A percentile compares a stretch with the other conserved stretches of the same genome.
These are phyloP conservation scores for Sweltsa coloradensis DNA, from an alignment of 1,140 invertebrate genomes.

Conservation along the genomic window DNA sequence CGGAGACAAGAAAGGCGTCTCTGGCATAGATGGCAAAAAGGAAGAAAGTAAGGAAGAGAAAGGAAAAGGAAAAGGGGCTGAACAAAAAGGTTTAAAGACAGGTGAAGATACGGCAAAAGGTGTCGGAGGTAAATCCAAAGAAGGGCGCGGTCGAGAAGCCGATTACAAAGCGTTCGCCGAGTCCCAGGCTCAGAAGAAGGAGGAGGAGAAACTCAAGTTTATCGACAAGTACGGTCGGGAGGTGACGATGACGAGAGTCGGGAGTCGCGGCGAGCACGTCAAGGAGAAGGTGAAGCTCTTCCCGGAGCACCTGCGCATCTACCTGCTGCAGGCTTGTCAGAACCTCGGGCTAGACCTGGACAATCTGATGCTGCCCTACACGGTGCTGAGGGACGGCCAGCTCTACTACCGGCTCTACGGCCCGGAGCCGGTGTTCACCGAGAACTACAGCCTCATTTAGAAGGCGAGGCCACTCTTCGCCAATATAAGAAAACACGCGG, in stretches of 20 bases:
- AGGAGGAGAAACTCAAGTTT: background rate
- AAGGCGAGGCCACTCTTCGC: no score
- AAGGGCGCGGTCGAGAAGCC: background rate
- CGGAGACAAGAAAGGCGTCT: background rate
- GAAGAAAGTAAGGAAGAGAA: background rate
- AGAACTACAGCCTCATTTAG: constrained; percentile 3
- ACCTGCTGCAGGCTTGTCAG: background rate
- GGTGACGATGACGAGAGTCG: background rate
- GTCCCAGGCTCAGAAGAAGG: background rate
- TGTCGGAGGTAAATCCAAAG: background rate
- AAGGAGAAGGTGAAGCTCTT: background rate
- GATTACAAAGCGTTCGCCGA: background rate
- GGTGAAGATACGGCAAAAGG: background rate
- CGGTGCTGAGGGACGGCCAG: background rate
- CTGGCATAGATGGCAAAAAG: background rate
- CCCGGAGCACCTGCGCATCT: background rate
- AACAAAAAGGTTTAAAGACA: background rate
- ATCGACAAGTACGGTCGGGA: background rate
- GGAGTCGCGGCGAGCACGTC: background rate
- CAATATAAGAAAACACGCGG: no score
- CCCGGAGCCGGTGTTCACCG: background rate
- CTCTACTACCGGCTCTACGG: constrained; percentile 1
- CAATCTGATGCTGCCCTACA: background rate
- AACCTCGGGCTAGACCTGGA: background rate
- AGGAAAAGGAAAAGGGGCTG: background rate